These are phyloP conservation scores for Empidonax alnorum DNA, from an alignment of 2,113 vertebrate genomes.

Conservation along the genomic window DNA sequence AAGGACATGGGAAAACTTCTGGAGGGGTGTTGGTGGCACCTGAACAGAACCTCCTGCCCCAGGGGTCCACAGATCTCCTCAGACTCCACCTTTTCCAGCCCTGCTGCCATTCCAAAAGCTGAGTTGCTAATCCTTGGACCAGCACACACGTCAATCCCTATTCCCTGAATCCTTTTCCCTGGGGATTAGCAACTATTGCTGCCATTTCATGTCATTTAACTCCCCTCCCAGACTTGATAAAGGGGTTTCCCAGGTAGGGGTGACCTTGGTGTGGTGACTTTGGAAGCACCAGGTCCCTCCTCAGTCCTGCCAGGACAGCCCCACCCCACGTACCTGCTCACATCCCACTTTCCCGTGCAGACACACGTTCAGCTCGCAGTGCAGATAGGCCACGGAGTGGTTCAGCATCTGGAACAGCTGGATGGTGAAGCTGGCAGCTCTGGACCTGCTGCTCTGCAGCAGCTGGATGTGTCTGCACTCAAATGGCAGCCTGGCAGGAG, in stretches of 20 bases:
- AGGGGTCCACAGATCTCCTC: neutral
- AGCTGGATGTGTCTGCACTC: constrained; percentile 69
- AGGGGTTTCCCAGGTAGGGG: neutral
- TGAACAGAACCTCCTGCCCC: neutral
- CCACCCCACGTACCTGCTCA: constrained; percentile 57
- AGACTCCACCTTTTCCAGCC: neutral
- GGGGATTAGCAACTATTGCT: neutral
- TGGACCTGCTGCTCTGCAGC: constrained; percentile 64
- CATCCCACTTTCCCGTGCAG: constrained; percentile 62
- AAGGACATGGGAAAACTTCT: neutral
- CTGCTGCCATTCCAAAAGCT: neutral
- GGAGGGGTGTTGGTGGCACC: fast-evolving
- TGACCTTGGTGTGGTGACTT: neutral
- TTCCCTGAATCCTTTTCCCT: neutral
- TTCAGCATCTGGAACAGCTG: constrained; percentile 85
- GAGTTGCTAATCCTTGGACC: neutral
- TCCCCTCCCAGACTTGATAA: neutral
- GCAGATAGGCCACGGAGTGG: constrained; percentile 76
- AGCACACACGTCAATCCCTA: neutral
- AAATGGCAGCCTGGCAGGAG: constrained; percentile 43
- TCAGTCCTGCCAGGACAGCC: fast-evolving
- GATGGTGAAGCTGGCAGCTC: constrained; percentile 76
- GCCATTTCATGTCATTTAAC: fast-evolving
- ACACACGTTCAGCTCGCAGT: constrained; percentile 78
- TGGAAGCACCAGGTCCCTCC: neutral